Evolutionary conservation across 2,113 vertebrate species (phyloP), one percentile per base, ranked within the genome.

Genomic region (Ceuthmochares aereus): DNA sequence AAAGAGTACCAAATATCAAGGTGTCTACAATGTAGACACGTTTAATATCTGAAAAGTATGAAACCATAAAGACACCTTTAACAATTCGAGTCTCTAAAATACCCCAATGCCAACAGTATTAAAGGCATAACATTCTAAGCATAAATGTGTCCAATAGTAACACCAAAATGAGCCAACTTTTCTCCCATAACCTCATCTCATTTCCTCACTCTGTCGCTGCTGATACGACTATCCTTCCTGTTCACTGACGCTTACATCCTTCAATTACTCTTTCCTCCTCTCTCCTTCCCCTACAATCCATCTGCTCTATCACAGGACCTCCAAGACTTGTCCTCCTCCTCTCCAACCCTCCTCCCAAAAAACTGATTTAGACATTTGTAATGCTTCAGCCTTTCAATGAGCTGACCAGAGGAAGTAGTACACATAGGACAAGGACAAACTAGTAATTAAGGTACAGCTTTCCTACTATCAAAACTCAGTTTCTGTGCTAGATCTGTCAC

Each of bases 191-290:
- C 66, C 60, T 90, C 47, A 63, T 68, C n/a, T 81, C 43, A 7
- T 87, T 95, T 95, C 93, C 95, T 90, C 52, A 42, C 55, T 6
- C 77, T 58, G 55, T 25, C 4, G 0, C 60, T 89, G 52, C 66
- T 70, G 55, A 69, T 55, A 34, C 0, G 7, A 68, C 77, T 62
- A 51, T 52, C 72, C 43, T 79, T 87, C 30, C 89, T 40, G 47
- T 59, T 92, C 91, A 82, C 49, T 3, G 47, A 81, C 86, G 89
- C 90, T 78, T 86, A 86, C 60, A 95, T 92, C 89, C 95, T 91
- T 67, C 84, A 94, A 59, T 92, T 87, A 84, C 67, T 70, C 67
- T 64, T 87, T 93, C 82, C 43, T 91, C 30, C 60, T 83, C 51
- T 62, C 52, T 82, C 47, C 56, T 76, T 77, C 67, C 52, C 30